Percentiles rank a stretch among this genome's conserved stretches.
Conservation (phyloP, 2,888 invertebrate species). For the Mythimna pallens region DNA sequence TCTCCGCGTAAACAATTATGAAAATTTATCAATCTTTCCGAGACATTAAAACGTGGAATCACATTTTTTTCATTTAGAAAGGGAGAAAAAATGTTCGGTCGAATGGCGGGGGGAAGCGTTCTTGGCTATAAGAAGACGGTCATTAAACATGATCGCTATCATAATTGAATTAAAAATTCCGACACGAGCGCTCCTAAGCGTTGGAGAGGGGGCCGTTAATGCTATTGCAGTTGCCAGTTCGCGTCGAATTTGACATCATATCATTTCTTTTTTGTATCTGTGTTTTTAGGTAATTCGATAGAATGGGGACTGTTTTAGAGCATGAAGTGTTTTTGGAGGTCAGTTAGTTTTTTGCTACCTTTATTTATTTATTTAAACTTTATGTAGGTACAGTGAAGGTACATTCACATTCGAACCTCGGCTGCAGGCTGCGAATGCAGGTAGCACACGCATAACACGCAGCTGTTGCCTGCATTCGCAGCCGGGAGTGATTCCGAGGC, state of each 20-base stretch:
- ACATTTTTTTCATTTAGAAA: constrained; percentile 64
- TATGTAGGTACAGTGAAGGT: too few relatives aligned
- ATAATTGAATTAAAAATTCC: constrained; percentile 91
- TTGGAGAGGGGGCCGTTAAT: constrained; percentile 67
- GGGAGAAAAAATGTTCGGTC: constrained; percentile 53
- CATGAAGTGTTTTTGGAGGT: not conserved
- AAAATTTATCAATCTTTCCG: constrained; percentile 79
- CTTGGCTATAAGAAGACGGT: constrained; percentile 80
- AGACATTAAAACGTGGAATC: constrained; percentile 71
- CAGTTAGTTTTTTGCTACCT: too few relatives aligned
- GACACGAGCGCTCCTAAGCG: constrained; percentile 82
- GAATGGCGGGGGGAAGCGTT: constrained; percentile 78
- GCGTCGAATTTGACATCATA: constrained; percentile 45
- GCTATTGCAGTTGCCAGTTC: constrained; percentile 66
- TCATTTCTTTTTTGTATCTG: constrained; percentile 41
- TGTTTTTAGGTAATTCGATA: constrained; percentile 5
- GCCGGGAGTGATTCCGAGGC: too few relatives aligned
- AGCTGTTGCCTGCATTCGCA: too few relatives aligned
- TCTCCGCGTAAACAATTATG: constrained; percentile 75
- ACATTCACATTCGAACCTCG: too few relatives aligned
- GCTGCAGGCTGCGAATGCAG: too few relatives aligned
- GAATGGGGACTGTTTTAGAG: not conserved
- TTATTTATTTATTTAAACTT: too few relatives aligned
- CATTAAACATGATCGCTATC: constrained; percentile 90
- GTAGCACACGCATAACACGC: too few relatives aligned